Base-by-base conservation (phyloP, 2,113 vertebrate genomes). In the Oreochromis aureus region DNA sequence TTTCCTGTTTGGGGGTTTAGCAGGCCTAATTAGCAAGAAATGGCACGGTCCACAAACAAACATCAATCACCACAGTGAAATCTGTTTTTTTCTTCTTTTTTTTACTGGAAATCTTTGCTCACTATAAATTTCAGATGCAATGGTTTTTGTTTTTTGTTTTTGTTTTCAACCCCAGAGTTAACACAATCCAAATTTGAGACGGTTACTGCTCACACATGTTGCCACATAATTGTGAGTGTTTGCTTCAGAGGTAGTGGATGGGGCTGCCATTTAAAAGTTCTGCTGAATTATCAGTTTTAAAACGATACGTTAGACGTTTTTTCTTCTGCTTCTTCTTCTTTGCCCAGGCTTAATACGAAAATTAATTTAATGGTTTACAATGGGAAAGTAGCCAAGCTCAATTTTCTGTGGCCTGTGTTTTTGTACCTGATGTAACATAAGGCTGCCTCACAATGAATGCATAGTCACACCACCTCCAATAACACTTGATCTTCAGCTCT, bases 401-500 rank as follows among this genome's bases (percentile, higher is more conserved):
- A 92, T 93, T 91, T 87, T 89, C 89, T 84, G n/a, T 24, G 58
- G 66, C n/a, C 81, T 90, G 89, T 85, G 93, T 92, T 90, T 82
- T 24, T 79, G 39, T 63, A 92, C 91, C 92, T 93, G 90, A 84
- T 92, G 56, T 39, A 92, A 85, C 83, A 85, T 61, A 55, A 76
- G 71, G 66, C 88, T 82, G 81, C 81, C 69, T 85, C 84, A 85
- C 86, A 95, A 96, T 95, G 86, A 95, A 96, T 96, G 92, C 94
- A 92, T 8, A 87, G 94, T 95, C 95, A 96, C 95, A 95, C 92
- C 89, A 89, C 87, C 89, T 88, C 88, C 86, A 83, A 89, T 89
- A 93, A 93, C 88, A 78, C 91, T 94, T 58, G 81, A 93, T 93
- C 88, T 94, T 83, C 87, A 89, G 89, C 88, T 90, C 63, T 88